Conservation (phyloP, 2,888 invertebrate genomes). For the Oscheius sp. region DNA sequence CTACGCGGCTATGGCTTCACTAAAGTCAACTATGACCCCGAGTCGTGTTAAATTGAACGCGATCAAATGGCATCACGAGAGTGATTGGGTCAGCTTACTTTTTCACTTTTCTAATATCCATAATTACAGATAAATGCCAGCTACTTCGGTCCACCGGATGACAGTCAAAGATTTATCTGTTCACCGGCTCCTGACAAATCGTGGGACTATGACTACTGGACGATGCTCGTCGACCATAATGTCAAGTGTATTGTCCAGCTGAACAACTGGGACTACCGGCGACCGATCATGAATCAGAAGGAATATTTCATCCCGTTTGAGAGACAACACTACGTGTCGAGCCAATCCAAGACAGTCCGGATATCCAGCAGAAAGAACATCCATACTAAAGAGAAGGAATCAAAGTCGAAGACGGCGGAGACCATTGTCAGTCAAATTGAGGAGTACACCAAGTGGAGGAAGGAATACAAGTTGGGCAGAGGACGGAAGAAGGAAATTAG, state of each 20-base stretch:
- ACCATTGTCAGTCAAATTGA: background rate
- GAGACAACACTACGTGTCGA: background rate
- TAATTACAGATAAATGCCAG: constrained; percentile 2
- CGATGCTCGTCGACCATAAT: background rate
- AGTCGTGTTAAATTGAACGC: background rate
- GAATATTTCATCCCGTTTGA: constrained; percentile 2
- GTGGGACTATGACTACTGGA: background rate
- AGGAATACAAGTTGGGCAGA: too few species aligned
- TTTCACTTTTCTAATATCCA: background rate
- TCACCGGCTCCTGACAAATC: background rate
- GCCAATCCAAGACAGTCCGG: too few species aligned
- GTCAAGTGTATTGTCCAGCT: constrained; percentile 12
- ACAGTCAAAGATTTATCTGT: background rate
- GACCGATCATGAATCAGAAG: background rate
- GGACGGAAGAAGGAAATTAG: too few species aligned
- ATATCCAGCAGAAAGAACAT: too few species aligned
- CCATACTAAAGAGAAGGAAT: too few species aligned
- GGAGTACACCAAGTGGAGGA: background rate
- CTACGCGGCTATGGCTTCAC: background rate
- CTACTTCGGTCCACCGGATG: background rate
- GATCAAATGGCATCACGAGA: background rate
- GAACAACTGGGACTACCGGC: constrained; percentile 14
- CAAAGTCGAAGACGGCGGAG: too few species aligned
- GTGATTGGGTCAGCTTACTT: background rate
- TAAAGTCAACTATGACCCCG: background rate